Percentiles rank a stretch among this genome's conserved stretches.
These are phyloP conservation scores for Ctenopoma kingsleyae DNA, from an alignment of 2,797 vertebrate genomes.

Conservation along the genomic window DNA sequence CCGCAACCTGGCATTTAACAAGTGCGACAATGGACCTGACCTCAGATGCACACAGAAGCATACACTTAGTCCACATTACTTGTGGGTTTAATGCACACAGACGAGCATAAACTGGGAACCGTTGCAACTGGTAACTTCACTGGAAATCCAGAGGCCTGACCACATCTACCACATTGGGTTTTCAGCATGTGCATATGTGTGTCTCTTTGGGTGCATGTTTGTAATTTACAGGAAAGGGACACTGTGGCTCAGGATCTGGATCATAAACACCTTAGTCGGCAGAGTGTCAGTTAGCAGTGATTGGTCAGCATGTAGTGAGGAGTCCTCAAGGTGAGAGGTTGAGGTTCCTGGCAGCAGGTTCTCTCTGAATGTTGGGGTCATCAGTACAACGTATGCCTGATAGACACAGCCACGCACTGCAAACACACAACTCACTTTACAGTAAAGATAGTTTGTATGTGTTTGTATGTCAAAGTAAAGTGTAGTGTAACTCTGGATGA, in stretches of 20 bases:
- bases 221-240: slow-evolving; percentile 24
- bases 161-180: slow-evolving; percentile 12
- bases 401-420: slow-evolving; percentile 9
- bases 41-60: slow-evolving; percentile 25
- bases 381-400: background rate
- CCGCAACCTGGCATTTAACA: slow-evolving; percentile 66
- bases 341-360: slow-evolving; percentile 24
- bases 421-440: background rate
- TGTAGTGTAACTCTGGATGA: no score
- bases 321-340: slow-evolving; percentile 39
- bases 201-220: background rate
- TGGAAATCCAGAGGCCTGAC: slow-evolving; percentile 19
- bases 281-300: slow-evolving; percentile 45
- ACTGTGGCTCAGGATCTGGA: background rate
- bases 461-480: background rate
- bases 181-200: background rate
- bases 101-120: slow-evolving; percentile 9
- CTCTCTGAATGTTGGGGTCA: slow-evolving; percentile 5
- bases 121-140: slow-evolving; percentile 14
- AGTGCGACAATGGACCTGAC: slow-evolving; percentile 43
- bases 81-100: slow-evolving; percentile 19
- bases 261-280: slow-evolving; percentile 52
- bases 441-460: background rate
- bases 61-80: background rate
- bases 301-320: slow-evolving; percentile 45